These are phyloP conservation scores for Drosophila koepferae DNA, from an alignment of 2,888 invertebrate species.

Conservation along the genomic window DNA sequence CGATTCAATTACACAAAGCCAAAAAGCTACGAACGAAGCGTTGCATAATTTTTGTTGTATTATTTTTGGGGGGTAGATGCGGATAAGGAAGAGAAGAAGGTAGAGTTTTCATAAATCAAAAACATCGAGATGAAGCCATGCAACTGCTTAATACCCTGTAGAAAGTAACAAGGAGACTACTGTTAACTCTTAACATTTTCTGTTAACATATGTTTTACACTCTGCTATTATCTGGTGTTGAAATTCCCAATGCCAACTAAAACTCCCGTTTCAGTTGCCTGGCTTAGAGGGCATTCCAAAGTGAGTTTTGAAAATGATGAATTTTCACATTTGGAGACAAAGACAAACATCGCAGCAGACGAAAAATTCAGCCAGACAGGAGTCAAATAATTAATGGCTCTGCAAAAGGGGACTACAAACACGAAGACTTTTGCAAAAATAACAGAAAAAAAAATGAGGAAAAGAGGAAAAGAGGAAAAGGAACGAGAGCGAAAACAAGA, in stretches of 20 bases:
- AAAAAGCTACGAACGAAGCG: constrained; percentile 36
- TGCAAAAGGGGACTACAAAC: constrained; percentile 26
- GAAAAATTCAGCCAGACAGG: constrained; percentile 69
- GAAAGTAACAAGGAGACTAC: neutral
- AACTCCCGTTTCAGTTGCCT: neutral
- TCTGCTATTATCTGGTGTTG: neutral
- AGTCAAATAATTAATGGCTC: constrained; percentile 77
- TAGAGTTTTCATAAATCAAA: constrained; percentile 47
- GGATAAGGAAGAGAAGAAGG: neutral
- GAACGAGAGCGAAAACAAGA: constrained; percentile 18
- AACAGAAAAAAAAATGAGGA: constrained; percentile 47
- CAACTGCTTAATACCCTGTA: constrained; percentile 36
- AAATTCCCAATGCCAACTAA: neutral
- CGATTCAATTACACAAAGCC: constrained; percentile 67
- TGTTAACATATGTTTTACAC: neutral
- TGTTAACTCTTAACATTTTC: neutral
- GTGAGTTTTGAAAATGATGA: constrained; percentile 60
- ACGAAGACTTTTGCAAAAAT: constrained; percentile 47
- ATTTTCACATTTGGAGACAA: constrained; percentile 61
- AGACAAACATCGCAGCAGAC: constrained; percentile 56
- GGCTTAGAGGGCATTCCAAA: constrained; percentile 11
- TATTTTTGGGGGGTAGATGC: constrained; percentile 3
- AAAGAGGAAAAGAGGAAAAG: neutral
- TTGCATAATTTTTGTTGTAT: constrained; percentile 50
- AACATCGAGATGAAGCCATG: constrained; percentile 8